A percentile compares a stretch with the other conserved stretches of the same genome.
phyloP scores from a whole-genome alignment of 1,140 invertebrate species.

The Hypothenemus hampei region DNA sequence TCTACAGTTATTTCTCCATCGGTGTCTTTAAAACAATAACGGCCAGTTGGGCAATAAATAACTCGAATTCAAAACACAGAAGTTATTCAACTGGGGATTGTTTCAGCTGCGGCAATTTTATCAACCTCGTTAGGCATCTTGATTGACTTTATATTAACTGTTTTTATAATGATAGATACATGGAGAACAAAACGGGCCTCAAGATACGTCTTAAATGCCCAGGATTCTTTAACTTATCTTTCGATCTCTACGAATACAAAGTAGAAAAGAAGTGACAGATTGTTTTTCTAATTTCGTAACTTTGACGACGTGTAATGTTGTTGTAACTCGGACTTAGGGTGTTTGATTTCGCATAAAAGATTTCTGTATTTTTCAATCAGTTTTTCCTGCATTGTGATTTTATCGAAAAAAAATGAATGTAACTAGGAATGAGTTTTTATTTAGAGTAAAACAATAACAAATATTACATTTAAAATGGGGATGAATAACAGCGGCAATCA shows the following conservation, averaged over 20 bases:
- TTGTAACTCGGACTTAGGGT: conserved; percentile 15
- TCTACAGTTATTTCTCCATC: too few relatives aligned
- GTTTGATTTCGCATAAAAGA: too few relatives aligned
- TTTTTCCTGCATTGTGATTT: too few relatives aligned
- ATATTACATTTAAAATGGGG: neutral
- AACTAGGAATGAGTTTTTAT: neutral
- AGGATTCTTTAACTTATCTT: conserved; percentile 16
- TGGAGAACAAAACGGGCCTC: conserved; percentile 7
- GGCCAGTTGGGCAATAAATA: too few relatives aligned
- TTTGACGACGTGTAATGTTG: conserved; percentile 22
- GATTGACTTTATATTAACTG: conserved; percentile 16
- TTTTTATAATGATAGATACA: conserved; percentile 10
- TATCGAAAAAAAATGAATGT: too few relatives aligned
- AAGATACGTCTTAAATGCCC: conserved; percentile 4
- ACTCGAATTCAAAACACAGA: conserved; percentile 2
- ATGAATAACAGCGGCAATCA: neutral
- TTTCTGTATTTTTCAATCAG: too few relatives aligned
- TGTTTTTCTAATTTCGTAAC: conserved; percentile 19
- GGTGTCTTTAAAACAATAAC: too few relatives aligned
- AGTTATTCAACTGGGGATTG: conserved; percentile 5
- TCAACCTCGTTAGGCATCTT: conserved; percentile 16
- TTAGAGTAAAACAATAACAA: neutral
- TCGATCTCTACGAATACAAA: conserved; percentile 10
- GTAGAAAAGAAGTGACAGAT: conserved; percentile 22
- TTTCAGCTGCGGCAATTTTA: neutral